Conservation (phyloP, 1,140 invertebrate genomes). For the Drosophila lowei region DNA sequence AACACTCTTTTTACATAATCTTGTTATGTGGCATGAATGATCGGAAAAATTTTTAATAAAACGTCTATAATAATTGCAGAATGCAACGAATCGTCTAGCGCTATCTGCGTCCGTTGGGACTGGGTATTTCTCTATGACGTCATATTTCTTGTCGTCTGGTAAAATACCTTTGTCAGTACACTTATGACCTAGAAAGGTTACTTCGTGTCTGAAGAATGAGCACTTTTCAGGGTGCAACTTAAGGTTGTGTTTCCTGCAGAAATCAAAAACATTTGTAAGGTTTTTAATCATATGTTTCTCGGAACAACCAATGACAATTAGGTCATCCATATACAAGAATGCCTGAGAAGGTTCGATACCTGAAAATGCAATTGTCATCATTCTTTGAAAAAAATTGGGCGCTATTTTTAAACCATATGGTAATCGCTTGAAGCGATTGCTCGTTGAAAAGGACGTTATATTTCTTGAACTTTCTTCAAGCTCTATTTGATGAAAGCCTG, state of each 20-base stretch:
- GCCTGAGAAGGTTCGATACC: constrained; percentile 14
- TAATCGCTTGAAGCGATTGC: too few species aligned
- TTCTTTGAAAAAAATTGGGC: neutral
- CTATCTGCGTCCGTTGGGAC: constrained; percentile 2
- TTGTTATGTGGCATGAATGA: constrained; percentile 1
- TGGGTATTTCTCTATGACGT: neutral
- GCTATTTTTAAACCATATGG: too few species aligned
- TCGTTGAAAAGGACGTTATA: too few species aligned
- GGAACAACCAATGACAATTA: too few species aligned
- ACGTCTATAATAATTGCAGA: neutral
- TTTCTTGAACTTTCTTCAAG: too few species aligned
- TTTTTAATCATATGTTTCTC: neutral
- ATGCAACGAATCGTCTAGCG: neutral
- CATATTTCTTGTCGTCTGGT: constrained; percentile 1
- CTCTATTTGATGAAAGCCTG: too few species aligned
- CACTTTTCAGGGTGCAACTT: too few species aligned
- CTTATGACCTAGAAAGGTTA: neutral
- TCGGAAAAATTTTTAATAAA: neutral
- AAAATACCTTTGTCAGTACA: neutral
- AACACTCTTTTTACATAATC: neutral
- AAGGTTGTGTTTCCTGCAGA: too few species aligned
- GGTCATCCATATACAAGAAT: neutral
- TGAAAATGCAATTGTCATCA: constrained; percentile 16
- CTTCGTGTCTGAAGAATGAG: too few species aligned
- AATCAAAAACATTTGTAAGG: neutral